phyloP scores from a whole-genome alignment of 2,797 vertebrate species.

The Eidolon dupreanum region DNA sequence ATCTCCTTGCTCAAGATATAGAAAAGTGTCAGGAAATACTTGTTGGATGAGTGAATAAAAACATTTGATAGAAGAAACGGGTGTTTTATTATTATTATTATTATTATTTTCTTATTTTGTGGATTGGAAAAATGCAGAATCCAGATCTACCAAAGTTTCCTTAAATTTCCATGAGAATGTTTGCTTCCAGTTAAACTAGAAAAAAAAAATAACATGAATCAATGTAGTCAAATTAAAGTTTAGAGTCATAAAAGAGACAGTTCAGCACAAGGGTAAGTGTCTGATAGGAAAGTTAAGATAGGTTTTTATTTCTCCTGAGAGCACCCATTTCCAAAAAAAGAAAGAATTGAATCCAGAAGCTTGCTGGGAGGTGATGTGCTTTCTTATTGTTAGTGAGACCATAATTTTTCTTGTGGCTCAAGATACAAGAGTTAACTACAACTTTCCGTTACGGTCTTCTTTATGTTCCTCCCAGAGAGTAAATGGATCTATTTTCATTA shows the following conservation, averaged over 20 bases:
- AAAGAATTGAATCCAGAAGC: background rate
- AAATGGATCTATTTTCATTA: slow-evolving; percentile 47
- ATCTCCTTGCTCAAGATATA: background rate
- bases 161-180: background rate
- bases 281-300: background rate
- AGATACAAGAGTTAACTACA: slow-evolving; percentile 34
- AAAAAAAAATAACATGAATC: background rate
- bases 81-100: background rate
- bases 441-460: slow-evolving; percentile 29
- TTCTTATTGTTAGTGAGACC: background rate
- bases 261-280: background rate
- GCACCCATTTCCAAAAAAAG: background rate
- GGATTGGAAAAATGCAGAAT: background rate
- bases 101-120: background rate
- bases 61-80: background rate
- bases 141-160: background rate
- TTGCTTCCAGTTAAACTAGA: background rate
- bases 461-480: background rate
- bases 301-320: background rate
- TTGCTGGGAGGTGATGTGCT: background rate
- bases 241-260: background rate
- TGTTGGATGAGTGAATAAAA: background rate
- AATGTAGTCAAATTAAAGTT: background rate
- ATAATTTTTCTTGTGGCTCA: slow-evolving; percentile 7
- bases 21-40: background rate